Base-by-base conservation (phyloP, 2,797 vertebrate genomes). In the Anguilla megastoma region DNA sequence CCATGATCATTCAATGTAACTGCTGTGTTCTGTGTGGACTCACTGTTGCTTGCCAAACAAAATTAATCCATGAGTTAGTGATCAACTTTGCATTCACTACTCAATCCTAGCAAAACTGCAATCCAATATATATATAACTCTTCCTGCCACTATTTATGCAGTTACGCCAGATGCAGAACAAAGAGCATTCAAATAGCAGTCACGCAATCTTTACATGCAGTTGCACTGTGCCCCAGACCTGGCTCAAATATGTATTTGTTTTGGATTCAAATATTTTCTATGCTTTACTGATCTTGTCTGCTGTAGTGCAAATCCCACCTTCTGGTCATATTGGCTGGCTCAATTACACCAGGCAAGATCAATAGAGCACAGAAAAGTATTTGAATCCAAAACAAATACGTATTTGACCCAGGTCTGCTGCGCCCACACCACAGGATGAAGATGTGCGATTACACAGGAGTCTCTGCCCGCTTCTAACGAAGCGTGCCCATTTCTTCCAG, bases 401-500 rank as follows among this genome's bases (percentile, higher is more conserved):
- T 45, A 45, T 45, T 45, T 45, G 41, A 45, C 41, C 41, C 41
- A 45, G 41, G 41, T 45, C 41, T 45, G 41, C 41, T 45, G 41
- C 41, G 41, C 41, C 30, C 56, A 76, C 87, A 58, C n/a, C 84
- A 50, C 7, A 45, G 24, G 91, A 90, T 93, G 93, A 74, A 52
- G 69, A 58, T 84, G 83, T 12, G 79, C 90, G 92, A 93, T 93
- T 92, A 93, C 92, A 91, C 90, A 91, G 89, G 93, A 93, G 91
- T 90, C 93, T 92, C 93, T 33, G 93, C 92, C 90, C 79, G 48
- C 52, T 89, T 89, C 89, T 90, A 89, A 71, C 86, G 45, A 36
- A 86, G 36, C 86, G 30, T 86, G 60, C 89, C 85, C 33, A 79
- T 89, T 87, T 54, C 84, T 87, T 87, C 50, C 60, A 92, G 90